Conservation (phyloP, 37 sponge, comb jelly and placozoan species). For the Bolinopsis microptera region DNA sequence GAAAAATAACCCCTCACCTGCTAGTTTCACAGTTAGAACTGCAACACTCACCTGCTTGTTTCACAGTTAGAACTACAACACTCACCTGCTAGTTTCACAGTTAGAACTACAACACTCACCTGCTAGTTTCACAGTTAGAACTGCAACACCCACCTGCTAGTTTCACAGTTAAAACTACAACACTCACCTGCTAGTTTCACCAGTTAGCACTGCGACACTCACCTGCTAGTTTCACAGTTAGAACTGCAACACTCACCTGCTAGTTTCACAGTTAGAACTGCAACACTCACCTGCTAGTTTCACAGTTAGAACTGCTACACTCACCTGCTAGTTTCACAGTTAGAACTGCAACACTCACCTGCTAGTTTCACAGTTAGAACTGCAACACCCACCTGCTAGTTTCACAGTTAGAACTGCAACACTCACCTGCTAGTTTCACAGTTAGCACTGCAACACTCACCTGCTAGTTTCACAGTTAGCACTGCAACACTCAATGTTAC, state of each 20-base stretch:
- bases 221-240: neutral
- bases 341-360: neutral
- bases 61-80: neutral
- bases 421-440: neutral
- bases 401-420: neutral
- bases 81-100: no score
- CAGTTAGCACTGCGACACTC: neutral
- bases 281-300: no score
- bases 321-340: neutral
- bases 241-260: neutral
- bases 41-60: neutral
- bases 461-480: neutral
- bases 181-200: no score
- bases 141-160: neutral
- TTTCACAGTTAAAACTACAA: neutral
- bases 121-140: neutral
- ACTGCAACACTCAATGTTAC: neutral
- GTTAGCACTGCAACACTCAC: neutral
- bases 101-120: neutral
- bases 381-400: neutral
- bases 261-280: neutral
- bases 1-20: neutral
- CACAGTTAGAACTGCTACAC: no score
- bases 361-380: neutral
- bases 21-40: neutral